Conservation (phyloP, 1,140 invertebrate genomes). For the Vanessa atalanta region DNA sequence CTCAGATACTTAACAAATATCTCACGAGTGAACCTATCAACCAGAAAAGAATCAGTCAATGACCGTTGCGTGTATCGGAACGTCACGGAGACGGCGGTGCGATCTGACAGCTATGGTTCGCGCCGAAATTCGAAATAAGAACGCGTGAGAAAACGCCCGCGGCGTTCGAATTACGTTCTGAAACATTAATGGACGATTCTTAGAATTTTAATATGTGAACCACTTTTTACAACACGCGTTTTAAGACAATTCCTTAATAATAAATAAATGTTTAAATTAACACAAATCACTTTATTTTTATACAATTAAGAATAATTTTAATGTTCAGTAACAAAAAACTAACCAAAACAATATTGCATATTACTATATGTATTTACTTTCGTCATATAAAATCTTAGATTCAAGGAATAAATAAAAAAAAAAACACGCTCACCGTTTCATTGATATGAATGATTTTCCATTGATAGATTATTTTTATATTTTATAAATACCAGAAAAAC, state of each 20-base stretch:
- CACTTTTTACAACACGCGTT: not conserved
- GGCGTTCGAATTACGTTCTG: conserved; percentile 34
- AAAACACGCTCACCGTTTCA: no score
- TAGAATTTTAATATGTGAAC: conserved; percentile 19
- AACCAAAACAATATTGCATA: no score
- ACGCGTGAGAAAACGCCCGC: conserved; percentile 60
- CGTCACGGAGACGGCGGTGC: conserved; percentile 33
- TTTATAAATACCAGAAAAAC: not conserved
- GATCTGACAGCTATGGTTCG: conserved; percentile 48
- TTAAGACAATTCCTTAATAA: not conserved
- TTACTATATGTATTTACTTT: no score
- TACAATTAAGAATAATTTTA: no score
- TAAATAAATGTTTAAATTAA: no score
- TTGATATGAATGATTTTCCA: not conserved
- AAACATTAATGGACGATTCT: conserved; percentile 33
- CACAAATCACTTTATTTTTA: no score
- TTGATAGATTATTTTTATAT: not conserved
- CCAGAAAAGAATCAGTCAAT: conserved; percentile 30
- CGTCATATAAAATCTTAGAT: no score
- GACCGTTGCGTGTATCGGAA: conserved; percentile 38
- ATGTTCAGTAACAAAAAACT: no score
- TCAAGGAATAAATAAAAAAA: no score
- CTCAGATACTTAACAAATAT: conserved; percentile 3
- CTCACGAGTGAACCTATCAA: conserved; percentile 17
- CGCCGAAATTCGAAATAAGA: conserved; percentile 57